Evolutionary conservation across 2,888 invertebrate species (phyloP).

Genomic region (Portevinia maculata): DNA sequence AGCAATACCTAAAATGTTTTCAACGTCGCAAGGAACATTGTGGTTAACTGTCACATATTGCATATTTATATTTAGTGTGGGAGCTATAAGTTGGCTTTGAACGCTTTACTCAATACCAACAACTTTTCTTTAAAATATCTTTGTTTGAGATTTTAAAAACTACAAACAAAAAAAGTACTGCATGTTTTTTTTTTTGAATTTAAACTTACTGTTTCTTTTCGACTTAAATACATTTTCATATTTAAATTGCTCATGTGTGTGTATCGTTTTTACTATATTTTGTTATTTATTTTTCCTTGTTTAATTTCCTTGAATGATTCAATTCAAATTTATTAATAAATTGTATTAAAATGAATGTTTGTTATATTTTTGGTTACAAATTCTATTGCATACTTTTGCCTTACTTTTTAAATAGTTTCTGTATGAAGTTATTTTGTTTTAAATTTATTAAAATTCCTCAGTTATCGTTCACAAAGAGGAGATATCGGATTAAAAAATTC

Average conservation of each 20-base stretch:
- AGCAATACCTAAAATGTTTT: no score
- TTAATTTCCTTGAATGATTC: conserved; percentile 33
- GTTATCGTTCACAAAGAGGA: conserved; percentile 39
- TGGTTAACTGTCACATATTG: no score
- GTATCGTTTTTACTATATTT: conserved; percentile 14
- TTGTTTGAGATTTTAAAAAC: neutral
- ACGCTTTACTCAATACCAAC: no score
- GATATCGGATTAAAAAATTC: conserved; percentile 4
- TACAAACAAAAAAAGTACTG: neutral
- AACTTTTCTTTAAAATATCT: neutral
- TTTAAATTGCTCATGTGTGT: conserved; percentile 62
- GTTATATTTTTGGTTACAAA: conserved; percentile 40
- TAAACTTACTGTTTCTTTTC: conserved; percentile 34
- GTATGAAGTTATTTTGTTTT: conserved; percentile 29
- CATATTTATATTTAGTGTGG: no score
- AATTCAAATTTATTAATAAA: conserved; percentile 10
- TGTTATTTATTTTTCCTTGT: conserved; percentile 10
- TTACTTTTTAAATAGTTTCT: conserved; percentile 52
- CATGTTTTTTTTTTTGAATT: conserved; percentile 25
- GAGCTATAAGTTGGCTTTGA: no score
- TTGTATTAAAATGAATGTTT: conserved; percentile 23
- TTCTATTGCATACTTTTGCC: conserved; percentile 28
- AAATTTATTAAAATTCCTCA: conserved; percentile 26
- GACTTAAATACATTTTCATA: conserved; percentile 9
- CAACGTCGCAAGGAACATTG: no score